phyloP scores from a whole-genome alignment of 2,797 vertebrate species.

The Typhlichthys subterraneus region DNA sequence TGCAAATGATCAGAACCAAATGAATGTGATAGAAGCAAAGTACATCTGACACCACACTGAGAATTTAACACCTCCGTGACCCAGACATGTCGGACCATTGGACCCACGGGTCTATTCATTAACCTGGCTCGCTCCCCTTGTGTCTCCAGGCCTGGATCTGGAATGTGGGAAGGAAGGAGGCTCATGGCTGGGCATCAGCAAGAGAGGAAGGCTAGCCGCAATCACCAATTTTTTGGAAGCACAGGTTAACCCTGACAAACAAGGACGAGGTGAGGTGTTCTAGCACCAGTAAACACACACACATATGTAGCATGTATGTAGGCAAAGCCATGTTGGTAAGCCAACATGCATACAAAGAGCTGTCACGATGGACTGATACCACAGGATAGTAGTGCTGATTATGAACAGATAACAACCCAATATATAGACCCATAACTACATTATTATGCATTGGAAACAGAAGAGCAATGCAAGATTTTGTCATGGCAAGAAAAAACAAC shows the following conservation, averaged over 20 bases:
- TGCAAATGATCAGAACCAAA: neutral
- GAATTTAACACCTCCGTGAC: neutral
- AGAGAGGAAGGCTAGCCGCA: constrained; percentile 88
- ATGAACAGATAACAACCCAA: no score
- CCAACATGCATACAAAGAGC: neutral
- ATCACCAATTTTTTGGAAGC: constrained; percentile 95
- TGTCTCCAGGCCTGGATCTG: constrained; percentile 87
- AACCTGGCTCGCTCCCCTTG: neutral
- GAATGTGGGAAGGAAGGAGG: constrained; percentile 93
- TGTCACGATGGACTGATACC: neutral
- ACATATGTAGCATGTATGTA: neutral
- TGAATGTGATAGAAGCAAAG: neutral
- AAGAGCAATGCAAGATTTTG: no score
- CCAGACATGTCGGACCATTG: neutral
- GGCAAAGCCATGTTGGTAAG: neutral
- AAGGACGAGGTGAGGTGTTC: constrained; percentile 85
- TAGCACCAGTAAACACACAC: neutral
- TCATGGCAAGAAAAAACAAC: no score
- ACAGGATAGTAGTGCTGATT: no score
- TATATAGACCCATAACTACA: no score
- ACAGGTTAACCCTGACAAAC: constrained; percentile 78
- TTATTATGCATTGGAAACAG: no score
- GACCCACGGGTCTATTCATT: neutral
- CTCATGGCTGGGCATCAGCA: constrained; percentile 94
- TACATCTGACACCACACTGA: no score